phyloP scores from a whole-genome alignment of 2,888 invertebrate species.

The Harpalus rubripes region DNA sequence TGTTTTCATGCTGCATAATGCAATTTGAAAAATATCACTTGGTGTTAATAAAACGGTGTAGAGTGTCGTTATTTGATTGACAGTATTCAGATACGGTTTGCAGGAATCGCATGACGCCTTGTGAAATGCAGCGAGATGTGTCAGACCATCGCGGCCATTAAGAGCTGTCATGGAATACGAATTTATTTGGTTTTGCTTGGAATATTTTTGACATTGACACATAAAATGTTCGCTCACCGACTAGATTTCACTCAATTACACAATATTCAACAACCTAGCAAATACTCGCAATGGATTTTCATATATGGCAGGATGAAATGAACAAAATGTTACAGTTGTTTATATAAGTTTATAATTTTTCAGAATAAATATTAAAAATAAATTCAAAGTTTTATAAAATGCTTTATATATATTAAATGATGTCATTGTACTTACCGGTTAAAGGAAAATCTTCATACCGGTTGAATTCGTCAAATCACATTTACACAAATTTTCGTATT shows the following conservation, averaged over 20 bases:
- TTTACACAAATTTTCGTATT: too few relatives aligned
- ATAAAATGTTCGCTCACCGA: conserved; percentile 7
- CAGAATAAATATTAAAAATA: too few relatives aligned
- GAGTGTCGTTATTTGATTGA: conserved; percentile 20
- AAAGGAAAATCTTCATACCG: too few relatives aligned
- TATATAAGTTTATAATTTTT: too few relatives aligned
- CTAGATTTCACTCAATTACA: not conserved
- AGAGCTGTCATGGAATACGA: conserved; percentile 19
- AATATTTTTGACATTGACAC: not conserved
- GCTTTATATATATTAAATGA: too few relatives aligned
- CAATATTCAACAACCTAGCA: not conserved
- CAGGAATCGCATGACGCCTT: not conserved
- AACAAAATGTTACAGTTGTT: too few relatives aligned
- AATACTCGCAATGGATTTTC: too few relatives aligned
- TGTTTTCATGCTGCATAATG: conserved; percentile 39
- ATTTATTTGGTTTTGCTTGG: conserved; percentile 24
- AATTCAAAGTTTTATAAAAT: too few relatives aligned
- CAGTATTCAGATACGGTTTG: conserved; percentile 27
- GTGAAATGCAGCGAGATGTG: conserved; percentile 7
- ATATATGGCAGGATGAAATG: too few relatives aligned
- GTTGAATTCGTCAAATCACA: too few relatives aligned
- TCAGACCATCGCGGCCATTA: conserved; percentile 21
- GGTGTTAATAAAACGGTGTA: conserved; percentile 25
- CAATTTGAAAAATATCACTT: conserved; percentile 50
- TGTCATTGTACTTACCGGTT: too few relatives aligned